A percentile compares a stretch with the other conserved stretches of the same genome.
phyloP scores from a whole-genome alignment of 2,113 vertebrate species.

The Petaurus breviceps region DNA sequence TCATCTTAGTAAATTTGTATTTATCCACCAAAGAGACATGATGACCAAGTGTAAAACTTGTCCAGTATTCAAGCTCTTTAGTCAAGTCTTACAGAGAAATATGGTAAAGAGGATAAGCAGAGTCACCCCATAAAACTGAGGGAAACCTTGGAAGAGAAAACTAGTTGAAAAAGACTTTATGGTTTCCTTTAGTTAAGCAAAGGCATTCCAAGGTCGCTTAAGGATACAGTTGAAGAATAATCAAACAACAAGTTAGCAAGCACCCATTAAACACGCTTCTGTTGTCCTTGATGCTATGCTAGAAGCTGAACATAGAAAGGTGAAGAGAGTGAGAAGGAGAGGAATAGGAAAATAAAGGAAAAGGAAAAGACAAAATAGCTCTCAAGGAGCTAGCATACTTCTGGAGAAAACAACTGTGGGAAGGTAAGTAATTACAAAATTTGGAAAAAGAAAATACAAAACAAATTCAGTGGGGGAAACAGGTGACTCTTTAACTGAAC shows the following conservation, averaged over 20 bases:
- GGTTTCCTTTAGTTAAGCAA: not conserved
- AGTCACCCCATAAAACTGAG: not conserved
- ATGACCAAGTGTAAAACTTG: not conserved
- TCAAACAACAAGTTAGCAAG: not conserved
- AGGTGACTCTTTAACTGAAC: not conserved
- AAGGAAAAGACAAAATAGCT: not conserved
- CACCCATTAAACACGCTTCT: not conserved
- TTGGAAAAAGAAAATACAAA: not conserved
- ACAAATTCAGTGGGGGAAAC: not conserved
- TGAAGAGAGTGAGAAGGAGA: too few relatives aligned
- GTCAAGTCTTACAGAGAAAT: not conserved
- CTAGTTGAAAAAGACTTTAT: not conserved
- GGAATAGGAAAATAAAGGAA: not conserved
- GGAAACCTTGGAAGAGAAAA: not conserved
- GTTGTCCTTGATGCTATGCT: not conserved
- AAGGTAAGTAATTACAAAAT: not conserved
- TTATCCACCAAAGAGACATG: not conserved
- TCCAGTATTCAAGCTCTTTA: not conserved
- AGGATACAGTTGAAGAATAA: not conserved
- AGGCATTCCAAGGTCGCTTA: not conserved
- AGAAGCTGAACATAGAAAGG: not conserved
- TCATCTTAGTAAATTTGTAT: not conserved
- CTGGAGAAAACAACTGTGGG: not conserved
- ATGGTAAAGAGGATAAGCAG: not conserved
- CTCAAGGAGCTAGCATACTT: not conserved